phyloP scores from a whole-genome alignment of 2,888 invertebrate genomes.

The Exocentrus adspersus region DNA sequence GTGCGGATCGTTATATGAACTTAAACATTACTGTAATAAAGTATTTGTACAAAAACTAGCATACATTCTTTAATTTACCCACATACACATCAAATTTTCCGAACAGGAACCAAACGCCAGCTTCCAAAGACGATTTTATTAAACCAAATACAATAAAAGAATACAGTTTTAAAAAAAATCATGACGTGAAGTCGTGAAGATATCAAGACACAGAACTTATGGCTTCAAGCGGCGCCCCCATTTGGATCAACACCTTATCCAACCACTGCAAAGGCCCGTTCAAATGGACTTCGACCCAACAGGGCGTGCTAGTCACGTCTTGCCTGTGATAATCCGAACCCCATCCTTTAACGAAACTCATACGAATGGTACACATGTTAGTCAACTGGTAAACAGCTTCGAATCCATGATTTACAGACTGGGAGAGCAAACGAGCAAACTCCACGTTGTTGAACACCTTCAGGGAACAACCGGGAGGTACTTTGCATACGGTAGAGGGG shows the following conservation, averaged over 20 bases:
- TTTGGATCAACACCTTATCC: conserved; percentile 95
- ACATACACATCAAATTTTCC: no score
- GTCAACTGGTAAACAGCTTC: conserved; percentile 98
- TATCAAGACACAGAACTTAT: conserved; percentile 87
- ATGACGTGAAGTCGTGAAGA: no score
- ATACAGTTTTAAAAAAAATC: no score
- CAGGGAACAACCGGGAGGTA: conserved; percentile 92
- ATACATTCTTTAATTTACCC: no score
- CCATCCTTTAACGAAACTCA: conserved; percentile 99
- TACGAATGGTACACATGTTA: conserved; percentile 98
- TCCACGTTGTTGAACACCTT: conserved; percentile 98
- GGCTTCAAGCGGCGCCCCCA: conserved; percentile 96
- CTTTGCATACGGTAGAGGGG: conserved; percentile 97
- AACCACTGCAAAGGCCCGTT: conserved; percentile 98
- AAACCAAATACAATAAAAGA: no score
- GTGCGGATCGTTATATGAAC: conserved; percentile 14
- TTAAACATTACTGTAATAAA: conserved; percentile 28
- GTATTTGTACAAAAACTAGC: no score
- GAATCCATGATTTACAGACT: conserved; percentile 96
- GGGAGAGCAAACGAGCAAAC: conserved; percentile 90
- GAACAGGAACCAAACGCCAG: no score
- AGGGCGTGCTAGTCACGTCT: conserved; percentile 97
- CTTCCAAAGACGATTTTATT: no score
- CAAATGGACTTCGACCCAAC: conserved; percentile 98
- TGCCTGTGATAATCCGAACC: conserved; percentile 99